phyloP scores from a whole-genome alignment of 2,888 invertebrate species.

The Dexiosoma caninum region DNA sequence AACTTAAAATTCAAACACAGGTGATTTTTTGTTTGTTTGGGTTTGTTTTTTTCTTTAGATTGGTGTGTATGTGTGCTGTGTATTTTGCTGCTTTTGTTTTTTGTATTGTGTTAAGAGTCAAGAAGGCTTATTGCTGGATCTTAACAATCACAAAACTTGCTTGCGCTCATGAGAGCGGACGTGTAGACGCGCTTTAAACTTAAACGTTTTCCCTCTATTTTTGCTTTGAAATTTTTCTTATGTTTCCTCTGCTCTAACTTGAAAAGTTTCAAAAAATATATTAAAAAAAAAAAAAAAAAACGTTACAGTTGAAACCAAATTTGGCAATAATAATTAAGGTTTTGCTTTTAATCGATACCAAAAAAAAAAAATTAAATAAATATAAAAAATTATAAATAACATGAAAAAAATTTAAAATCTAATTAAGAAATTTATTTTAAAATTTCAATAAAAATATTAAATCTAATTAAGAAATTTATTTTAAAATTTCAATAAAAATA shows the following conservation, averaged over 20 bases:
- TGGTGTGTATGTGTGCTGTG: too few species aligned
- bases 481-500: neutral
- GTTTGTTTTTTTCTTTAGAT: neutral
- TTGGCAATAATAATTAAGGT: constrained; percentile 21
- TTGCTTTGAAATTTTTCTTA: constrained; percentile 16
- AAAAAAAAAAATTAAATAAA: neutral
- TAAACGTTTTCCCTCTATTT: constrained; percentile 38
- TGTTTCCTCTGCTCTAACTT: constrained; percentile 43
- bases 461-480: constrained; percentile 15
- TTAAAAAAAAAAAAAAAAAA: constrained; percentile 24
- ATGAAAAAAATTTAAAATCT: constrained; percentile 13
- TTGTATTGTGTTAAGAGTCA: constrained; percentile 38
- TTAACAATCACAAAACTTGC: constrained; percentile 71
- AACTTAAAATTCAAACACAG: constrained; percentile 31
- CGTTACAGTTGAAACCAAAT: constrained; percentile 35
- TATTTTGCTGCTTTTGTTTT: constrained; percentile 16
- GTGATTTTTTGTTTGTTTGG: neutral
- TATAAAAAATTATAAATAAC: neutral
- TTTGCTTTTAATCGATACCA: neutral
- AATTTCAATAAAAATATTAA: neutral
- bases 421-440: constrained; percentile 2
- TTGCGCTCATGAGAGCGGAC: constrained; percentile 76
- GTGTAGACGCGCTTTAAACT: constrained; percentile 70
- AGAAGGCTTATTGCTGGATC: constrained; percentile 53
- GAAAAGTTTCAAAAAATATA: constrained; percentile 42